Evolutionary conservation across 2,888 invertebrate species (phyloP).

Genomic region (Gisinianus flammeolus): DNA sequence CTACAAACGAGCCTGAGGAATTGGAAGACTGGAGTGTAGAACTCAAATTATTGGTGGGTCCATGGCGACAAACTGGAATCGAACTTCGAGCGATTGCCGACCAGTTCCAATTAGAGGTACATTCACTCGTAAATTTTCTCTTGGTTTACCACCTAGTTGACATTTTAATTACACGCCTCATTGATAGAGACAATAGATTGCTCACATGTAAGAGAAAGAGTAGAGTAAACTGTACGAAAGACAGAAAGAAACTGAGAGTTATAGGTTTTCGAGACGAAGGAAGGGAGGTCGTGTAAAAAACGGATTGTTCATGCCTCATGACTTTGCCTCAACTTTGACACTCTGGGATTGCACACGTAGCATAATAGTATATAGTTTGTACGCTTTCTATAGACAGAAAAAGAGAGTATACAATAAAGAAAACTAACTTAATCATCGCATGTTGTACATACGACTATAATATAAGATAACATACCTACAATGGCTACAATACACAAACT

Average conservation of each 20-base stretch:
- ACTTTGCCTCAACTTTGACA: neutral
- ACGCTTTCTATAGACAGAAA: no score
- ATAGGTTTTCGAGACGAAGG: neutral
- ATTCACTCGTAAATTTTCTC: neutral
- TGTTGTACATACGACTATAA: no score
- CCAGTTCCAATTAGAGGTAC: constrained; percentile 37
- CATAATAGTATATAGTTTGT: no score
- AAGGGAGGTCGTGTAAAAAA: neutral
- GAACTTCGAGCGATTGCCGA: constrained; percentile 43
- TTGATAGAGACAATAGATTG: constrained; percentile 22
- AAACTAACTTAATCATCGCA: no score
- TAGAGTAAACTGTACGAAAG: neutral
- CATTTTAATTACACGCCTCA: constrained; percentile 35
- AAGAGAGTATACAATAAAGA: no score
- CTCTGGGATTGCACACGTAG: neutral
- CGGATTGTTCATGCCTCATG: constrained; percentile 1
- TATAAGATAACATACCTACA: no score
- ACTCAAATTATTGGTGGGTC: constrained; percentile 34
- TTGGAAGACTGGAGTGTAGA: constrained; percentile 32
- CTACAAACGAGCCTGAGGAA: neutral
- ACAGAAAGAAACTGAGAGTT: neutral
- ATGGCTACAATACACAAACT: no score
- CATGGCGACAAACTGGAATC: constrained; percentile 38
- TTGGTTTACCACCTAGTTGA: constrained; percentile 22
- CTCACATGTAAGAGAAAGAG: neutral